Conservation (phyloP, 2,888 invertebrate genomes). For the Sipha maydis region DNA sequence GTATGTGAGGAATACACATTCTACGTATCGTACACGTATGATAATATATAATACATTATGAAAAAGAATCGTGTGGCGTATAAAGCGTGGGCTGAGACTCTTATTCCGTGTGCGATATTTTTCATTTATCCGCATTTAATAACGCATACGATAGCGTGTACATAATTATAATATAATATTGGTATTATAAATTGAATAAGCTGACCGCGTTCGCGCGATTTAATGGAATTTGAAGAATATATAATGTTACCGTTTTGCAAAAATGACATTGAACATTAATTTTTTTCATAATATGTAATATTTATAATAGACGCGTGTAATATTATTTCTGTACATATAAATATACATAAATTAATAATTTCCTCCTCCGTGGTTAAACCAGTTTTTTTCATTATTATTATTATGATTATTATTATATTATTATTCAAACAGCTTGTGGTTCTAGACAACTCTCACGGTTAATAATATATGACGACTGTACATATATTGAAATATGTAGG, state of each 20-base stretch:
- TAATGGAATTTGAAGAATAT: background rate
- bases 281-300: slow-evolving; percentile 11
- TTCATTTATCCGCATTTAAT: background rate
- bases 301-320: slow-evolving; percentile 13
- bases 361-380: slow-evolving; percentile 16
- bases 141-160: background rate
- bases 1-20: background rate
- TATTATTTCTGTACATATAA: slow-evolving; percentile 14
- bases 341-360: background rate
- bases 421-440: slow-evolving; percentile 16
- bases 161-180: background rate
- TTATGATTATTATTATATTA: background rate
- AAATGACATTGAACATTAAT: slow-evolving; percentile 39
- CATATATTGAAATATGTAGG: slow-evolving; percentile 25
- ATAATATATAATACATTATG: background rate
- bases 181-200: background rate
- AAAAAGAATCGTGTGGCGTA: background rate
- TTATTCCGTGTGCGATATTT: background rate
- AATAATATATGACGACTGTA: background rate
- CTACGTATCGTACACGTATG: background rate
- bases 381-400: slow-evolving; percentile 33
- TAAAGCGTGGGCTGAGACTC: background rate
- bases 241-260: slow-evolving; percentile 8
- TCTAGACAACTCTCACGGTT: slow-evolving; percentile 24
- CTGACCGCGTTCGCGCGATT: background rate